These are phyloP conservation scores for Dasypolia templi DNA, from an alignment of 2,888 invertebrate species.

Conservation along the genomic window DNA sequence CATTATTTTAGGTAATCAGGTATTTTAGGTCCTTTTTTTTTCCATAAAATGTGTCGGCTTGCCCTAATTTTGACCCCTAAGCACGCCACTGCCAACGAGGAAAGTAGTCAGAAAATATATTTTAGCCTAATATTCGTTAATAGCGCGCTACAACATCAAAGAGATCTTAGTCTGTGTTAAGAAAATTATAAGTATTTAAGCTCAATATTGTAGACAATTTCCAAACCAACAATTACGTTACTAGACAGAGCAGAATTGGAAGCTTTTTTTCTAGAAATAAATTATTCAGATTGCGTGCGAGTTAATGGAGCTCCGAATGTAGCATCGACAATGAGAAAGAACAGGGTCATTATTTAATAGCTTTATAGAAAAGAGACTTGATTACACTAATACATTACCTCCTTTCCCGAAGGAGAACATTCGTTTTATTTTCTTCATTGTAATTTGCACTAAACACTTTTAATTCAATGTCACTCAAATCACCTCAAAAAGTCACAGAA, in stretches of 20 bases:
- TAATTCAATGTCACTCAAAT: constrained; percentile 9
- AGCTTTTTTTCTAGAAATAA: constrained; percentile 26
- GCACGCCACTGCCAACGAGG: too few relatives aligned
- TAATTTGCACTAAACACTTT: constrained; percentile 47
- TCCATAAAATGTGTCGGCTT: too few relatives aligned
- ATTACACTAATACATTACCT: constrained; percentile 71
- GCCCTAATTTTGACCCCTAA: too few relatives aligned
- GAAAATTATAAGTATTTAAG: not conserved
- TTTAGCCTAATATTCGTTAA: not conserved
- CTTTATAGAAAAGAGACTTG: not conserved
- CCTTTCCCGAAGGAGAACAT: constrained; percentile 84
- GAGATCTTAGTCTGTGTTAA: not conserved
- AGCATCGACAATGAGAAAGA: constrained; percentile 37
- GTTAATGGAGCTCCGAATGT: constrained; percentile 26
- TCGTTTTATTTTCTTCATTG: constrained; percentile 86
- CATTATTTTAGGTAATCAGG: too few relatives aligned
- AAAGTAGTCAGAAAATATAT: too few relatives aligned
- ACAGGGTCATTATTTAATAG: constrained; percentile 20
- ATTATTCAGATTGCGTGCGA: constrained; percentile 47
- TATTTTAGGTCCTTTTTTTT: too few relatives aligned
- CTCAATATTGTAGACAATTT: constrained; percentile 17
- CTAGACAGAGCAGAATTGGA: constrained; percentile 24
- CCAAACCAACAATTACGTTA: constrained; percentile 3
- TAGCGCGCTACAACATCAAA: not conserved
- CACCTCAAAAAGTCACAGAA: constrained; percentile 19